These are phyloP conservation scores for Acanthurus tractus DNA, from an alignment of 2,797 vertebrate genomes.

Conservation along the genomic window DNA sequence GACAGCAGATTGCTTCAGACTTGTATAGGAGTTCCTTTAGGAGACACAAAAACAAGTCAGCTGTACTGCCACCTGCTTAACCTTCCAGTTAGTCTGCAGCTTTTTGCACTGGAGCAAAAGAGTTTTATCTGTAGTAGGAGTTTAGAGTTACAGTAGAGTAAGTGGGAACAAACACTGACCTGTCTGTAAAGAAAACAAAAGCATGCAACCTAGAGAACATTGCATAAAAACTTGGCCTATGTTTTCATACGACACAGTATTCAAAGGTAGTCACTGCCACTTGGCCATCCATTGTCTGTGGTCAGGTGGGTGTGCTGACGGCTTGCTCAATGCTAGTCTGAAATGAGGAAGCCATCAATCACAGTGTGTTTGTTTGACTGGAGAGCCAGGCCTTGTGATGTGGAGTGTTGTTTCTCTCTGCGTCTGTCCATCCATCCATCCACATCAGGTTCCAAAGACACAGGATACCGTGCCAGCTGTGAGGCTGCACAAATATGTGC, in stretches of 20 bases:
- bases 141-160: constrained; percentile 1
- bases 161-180: constrained; percentile 11
- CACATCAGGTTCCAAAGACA: constrained; percentile 67
- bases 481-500: constrained; percentile 47
- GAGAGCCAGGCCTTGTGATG: constrained; percentile 62
- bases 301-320: constrained; percentile 44
- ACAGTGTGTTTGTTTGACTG: constrained; percentile 67
- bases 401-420: constrained; percentile 54
- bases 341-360: constrained; percentile 73
- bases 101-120: constrained; percentile 7
- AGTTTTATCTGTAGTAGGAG: constrained; percentile 30
- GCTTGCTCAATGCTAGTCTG: constrained; percentile 50
- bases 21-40: constrained; percentile 30
- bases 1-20: constrained; percentile 52
- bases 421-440: constrained; percentile 64
- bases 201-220: constrained; percentile 1
- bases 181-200: constrained; percentile 18
- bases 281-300: constrained; percentile 48
- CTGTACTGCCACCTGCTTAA: constrained; percentile 47
- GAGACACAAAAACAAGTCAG: constrained; percentile 28
- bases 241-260: constrained; percentile 16
- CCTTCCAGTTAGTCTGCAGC: constrained; percentile 19
- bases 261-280: constrained; percentile 6
- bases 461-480: constrained; percentile 52
- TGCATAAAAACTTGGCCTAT: neutral